Conservation (phyloP, 2,113 vertebrate genomes). For the Ameiurus melas region DNA sequence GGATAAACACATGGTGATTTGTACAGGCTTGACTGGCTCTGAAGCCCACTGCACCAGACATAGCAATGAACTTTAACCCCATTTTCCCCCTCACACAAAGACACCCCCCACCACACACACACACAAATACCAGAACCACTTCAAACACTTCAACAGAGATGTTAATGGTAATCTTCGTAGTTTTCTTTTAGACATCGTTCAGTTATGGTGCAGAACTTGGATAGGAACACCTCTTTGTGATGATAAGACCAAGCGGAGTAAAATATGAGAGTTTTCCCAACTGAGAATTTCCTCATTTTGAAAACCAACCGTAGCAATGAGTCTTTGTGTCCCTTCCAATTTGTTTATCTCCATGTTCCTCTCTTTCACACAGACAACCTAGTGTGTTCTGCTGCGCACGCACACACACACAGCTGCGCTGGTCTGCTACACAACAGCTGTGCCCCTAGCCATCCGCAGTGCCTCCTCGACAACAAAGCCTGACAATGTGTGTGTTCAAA, state of each 20-base stretch:
- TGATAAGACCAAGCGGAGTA: not conserved
- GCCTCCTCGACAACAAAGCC: slow-evolving; percentile 34
- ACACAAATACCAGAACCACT: not conserved
- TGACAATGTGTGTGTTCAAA: slow-evolving; percentile 17
- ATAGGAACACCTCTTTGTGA: not conserved
- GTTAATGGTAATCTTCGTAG: not conserved
- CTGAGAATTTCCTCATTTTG: not conserved
- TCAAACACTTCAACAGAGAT: not conserved
- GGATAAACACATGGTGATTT: slow-evolving; percentile 58
- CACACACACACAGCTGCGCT: slow-evolving; percentile 32
- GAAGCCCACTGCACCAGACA: slow-evolving; percentile 41
- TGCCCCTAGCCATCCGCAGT: slow-evolving; percentile 27
- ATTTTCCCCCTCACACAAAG: slow-evolving; percentile 11
- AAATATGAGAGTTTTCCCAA: not conserved
- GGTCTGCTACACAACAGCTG: slow-evolving; percentile 46
- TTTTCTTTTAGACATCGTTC: not conserved
- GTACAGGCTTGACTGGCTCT: slow-evolving; percentile 30
- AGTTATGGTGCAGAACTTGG: too few species aligned
- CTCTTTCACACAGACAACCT: slow-evolving; percentile 33
- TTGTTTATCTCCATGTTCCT: not conserved
- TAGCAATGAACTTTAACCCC: slow-evolving; percentile 57
- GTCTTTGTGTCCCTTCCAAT: slow-evolving; percentile 14
- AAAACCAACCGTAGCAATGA: not conserved
- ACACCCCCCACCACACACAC: not conserved
- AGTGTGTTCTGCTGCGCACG: slow-evolving; percentile 16